Evolutionary conservation across 1,140 invertebrate species (phyloP), one percentile per base, ranked within the genome.

Genomic region (Anoplophora glabripennis): DNA sequence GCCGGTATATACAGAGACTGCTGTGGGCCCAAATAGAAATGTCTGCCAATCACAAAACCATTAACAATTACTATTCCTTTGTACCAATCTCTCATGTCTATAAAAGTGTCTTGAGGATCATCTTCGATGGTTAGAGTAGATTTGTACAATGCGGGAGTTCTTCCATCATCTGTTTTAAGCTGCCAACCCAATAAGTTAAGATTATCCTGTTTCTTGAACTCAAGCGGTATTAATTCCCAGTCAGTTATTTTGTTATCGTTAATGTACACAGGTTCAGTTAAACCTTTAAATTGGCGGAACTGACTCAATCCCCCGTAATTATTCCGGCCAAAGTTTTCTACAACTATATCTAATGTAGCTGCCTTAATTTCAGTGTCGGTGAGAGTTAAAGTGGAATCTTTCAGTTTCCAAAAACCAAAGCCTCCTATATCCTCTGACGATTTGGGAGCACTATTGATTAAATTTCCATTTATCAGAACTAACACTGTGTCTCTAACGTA

Each of bases 21-120:
- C 64, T 81, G 79, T 0, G 86, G 85, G 0, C 85, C 85, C 11
- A 77, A 65, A 47, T 65, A 70, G 12, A 64, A 67, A 68, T 85
- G 86, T 49, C 85, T 69, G 9, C 84, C 84, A 38, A 87, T 63
- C 62, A 85, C 83, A 63, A 84, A 82, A 7, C 82, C 83, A 75
- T 87, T 87, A 1, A 87, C 61, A 57, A 86, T 79, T 9, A 84
- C 82, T 44, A 84, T 72, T 8, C 85, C 85, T 73, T 79, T 80
- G 7, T 64, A 66, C 80, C 80, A 81, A 3, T 61, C 59, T 12
- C 64, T 60, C 71, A 79, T 75, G 61, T 79, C 75, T 4, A 80
- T 63, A 12, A 21, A 37, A 9, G 49, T 53, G 18, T 53, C 35
- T 9, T 53, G 49, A 5, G 38, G 11, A 7, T 36, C 11, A 41